Percentiles rank a stretch among this genome's conserved stretches.
Evolutionary conservation across 1,140 invertebrate genomes (phyloP).

Genomic region (Trachymyrmex cornetzi): DNA sequence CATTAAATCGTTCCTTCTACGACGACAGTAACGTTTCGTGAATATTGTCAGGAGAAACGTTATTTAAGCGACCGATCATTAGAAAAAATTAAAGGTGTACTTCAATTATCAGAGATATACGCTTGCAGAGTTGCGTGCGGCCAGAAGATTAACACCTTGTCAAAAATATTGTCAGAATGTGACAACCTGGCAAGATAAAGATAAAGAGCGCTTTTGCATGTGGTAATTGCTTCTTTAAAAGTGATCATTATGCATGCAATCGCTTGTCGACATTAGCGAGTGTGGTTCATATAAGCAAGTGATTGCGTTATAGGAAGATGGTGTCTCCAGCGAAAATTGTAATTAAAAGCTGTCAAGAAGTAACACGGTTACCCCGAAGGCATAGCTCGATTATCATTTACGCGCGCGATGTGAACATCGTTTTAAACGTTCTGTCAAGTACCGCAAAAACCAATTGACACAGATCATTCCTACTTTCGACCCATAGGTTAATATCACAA

Average conservation of each 20-base stretch:
- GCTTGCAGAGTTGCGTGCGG: not conserved
- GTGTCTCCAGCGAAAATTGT: slow-evolving; percentile 53
- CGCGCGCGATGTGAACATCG: slow-evolving; percentile 15
- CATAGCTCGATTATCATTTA: slow-evolving; percentile 55
- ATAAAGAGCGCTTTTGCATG: slow-evolving; percentile 49
- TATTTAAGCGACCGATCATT: not conserved
- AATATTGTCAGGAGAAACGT: slow-evolving; percentile 3
- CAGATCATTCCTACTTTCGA: slow-evolving; percentile 32
- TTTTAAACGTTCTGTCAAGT: slow-evolving; percentile 34
- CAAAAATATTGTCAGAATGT: slow-evolving; percentile 46
- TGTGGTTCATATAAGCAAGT: slow-evolving; percentile 39
- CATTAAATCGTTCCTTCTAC: slow-evolving; percentile 36
- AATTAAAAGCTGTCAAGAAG: slow-evolving; percentile 61
- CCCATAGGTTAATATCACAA: slow-evolving; percentile 14
- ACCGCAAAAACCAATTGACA: slow-evolving; percentile 30
- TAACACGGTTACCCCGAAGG: slow-evolving; percentile 46
- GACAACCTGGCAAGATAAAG: slow-evolving; percentile 40
- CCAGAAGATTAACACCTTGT: slow-evolving; percentile 39
- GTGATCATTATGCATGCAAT: slow-evolving; percentile 64
- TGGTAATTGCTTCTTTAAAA: slow-evolving; percentile 61
- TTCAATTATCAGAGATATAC: slow-evolving; percentile 9
- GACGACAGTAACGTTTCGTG: not conserved
- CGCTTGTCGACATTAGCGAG: slow-evolving; percentile 50
- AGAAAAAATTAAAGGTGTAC: not conserved
- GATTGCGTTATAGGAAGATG: slow-evolving; percentile 59